These are phyloP conservation scores for Alces alces DNA, from an alignment of 2,113 vertebrate genomes.

Conservation along the genomic window DNA sequence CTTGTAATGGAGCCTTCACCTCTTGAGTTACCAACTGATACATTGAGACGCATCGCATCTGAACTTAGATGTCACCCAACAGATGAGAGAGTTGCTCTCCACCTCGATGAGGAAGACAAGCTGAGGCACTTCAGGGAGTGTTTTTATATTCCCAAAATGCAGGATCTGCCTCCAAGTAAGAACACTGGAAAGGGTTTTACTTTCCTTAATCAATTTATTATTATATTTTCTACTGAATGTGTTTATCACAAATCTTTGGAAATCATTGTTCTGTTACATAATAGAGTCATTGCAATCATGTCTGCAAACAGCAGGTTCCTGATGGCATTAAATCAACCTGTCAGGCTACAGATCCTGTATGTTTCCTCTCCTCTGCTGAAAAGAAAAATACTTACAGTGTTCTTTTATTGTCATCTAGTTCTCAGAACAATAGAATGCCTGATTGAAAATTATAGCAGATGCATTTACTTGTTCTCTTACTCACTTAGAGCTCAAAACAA, in stretches of 20 bases:
- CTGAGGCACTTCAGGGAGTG: slow-evolving; percentile 83
- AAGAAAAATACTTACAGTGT: slow-evolving; percentile 57
- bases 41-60: slow-evolving; percentile 76
- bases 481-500: slow-evolving; percentile 52
- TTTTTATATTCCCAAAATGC: slow-evolving; percentile 88
- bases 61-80: slow-evolving; percentile 80
- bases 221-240: slow-evolving; percentile 27
- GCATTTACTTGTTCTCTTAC: slow-evolving; percentile 55
- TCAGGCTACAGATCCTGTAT: slow-evolving; percentile 64
- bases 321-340: slow-evolving; percentile 71
- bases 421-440: slow-evolving; percentile 76
- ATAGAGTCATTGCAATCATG: slow-evolving; percentile 56
- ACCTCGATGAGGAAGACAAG: slow-evolving; percentile 86
- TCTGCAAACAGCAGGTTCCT: slow-evolving; percentile 63
- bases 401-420: slow-evolving; percentile 75
- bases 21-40: slow-evolving; percentile 66
- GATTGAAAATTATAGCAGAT: slow-evolving; percentile 79
- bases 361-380: slow-evolving; percentile 38
- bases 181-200: not conserved
- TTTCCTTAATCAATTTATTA: slow-evolving; percentile 1
- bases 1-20: slow-evolving; percentile 80
- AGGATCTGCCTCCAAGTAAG: slow-evolving; percentile 90
- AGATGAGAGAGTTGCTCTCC: slow-evolving; percentile 82
- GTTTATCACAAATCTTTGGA: slow-evolving; percentile 65
- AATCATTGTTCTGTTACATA: slow-evolving; percentile 59